Percentiles rank a stretch among this genome's conserved stretches.
phyloP scores from a whole-genome alignment of 1,140 invertebrate genomes.

The Drosophila subpulchrella region DNA sequence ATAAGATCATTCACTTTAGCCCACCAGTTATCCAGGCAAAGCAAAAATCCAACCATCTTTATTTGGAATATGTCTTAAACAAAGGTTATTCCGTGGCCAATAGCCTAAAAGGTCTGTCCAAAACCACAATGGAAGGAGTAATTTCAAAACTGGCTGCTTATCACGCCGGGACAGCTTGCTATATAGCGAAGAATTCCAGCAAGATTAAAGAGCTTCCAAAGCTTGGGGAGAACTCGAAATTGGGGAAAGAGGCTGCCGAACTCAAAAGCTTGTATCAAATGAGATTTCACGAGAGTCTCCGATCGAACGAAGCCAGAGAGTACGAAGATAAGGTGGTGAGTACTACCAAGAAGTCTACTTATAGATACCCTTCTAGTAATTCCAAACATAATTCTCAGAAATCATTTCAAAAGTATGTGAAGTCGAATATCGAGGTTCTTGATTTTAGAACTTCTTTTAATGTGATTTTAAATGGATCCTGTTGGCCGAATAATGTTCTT shows the following conservation, averaged over 20 bases:
- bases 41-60: slow-evolving; percentile 23
- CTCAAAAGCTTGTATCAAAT: slow-evolving; percentile 34
- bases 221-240: not conserved
- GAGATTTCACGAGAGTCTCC: slow-evolving; percentile 62
- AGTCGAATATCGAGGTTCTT: not conserved
- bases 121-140: slow-evolving; percentile 84
- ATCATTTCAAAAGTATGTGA: slow-evolving; percentile 51
- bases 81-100: slow-evolving; percentile 49
- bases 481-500: slow-evolving; percentile 60
- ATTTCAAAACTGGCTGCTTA: slow-evolving; percentile 86
- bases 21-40: not conserved
- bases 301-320: slow-evolving; percentile 35
- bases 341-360: not conserved
- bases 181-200: slow-evolving; percentile 40
- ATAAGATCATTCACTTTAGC: slow-evolving; percentile 20
- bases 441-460: slow-evolving; percentile 48
- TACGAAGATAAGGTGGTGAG: slow-evolving; percentile 71
- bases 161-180: slow-evolving; percentile 85
- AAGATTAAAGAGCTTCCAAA: slow-evolving; percentile 42
- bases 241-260: not conserved
- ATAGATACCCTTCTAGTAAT: not conserved
- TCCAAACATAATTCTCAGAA: slow-evolving; percentile 28
- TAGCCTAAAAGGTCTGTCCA: slow-evolving; percentile 84
- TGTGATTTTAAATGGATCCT: slow-evolving; percentile 53
- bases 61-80: slow-evolving; percentile 44